Evolutionary conservation across 2,888 invertebrate genomes (phyloP).

Genomic region (Drosophila formosana): DNA sequence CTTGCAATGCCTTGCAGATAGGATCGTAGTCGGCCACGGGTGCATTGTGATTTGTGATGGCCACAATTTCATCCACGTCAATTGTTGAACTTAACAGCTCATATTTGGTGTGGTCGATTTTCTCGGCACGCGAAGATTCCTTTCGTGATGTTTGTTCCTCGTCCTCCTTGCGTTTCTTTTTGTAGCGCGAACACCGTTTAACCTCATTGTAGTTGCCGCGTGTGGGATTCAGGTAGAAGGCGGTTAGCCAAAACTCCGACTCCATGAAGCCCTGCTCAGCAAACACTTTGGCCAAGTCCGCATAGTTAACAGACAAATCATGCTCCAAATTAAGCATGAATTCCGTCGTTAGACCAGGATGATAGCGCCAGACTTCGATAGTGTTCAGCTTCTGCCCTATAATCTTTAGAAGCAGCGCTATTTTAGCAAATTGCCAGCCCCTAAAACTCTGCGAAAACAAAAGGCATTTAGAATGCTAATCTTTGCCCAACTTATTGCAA

Average conservation of each 20-base stretch:
- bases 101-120: slow-evolving; percentile 60
- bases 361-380: slow-evolving; percentile 83
- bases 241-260: slow-evolving; percentile 83
- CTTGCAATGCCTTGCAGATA: slow-evolving; percentile 67
- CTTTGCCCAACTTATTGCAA: not conserved
- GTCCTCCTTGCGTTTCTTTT: slow-evolving; percentile 66
- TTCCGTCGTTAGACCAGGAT: slow-evolving; percentile 78
- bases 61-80: slow-evolving; percentile 82
- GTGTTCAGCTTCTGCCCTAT: slow-evolving; percentile 81
- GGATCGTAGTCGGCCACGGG: slow-evolving; percentile 77
- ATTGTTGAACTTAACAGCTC: slow-evolving; percentile 83
- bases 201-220: slow-evolving; percentile 71
- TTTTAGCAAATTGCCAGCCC: slow-evolving; percentile 83
- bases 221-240: slow-evolving; percentile 82
- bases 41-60: slow-evolving; percentile 75
- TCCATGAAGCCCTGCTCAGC: slow-evolving; percentile 79
- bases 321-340: slow-evolving; percentile 80
- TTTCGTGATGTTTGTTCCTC: slow-evolving; percentile 30
- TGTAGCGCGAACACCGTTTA: slow-evolving; percentile 76
- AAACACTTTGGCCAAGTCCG: slow-evolving; percentile 80
- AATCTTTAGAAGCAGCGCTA: slow-evolving; percentile 78
- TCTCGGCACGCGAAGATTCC: slow-evolving; percentile 24
- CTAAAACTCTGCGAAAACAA: slow-evolving; percentile 63
- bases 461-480: not conserved
- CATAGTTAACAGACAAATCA: slow-evolving; percentile 76